Percentiles rank a stretch among this genome's conserved stretches.
Evolutionary conservation across 2,797 vertebrate genomes (phyloP).

Genomic region (Pangasius djambal): DNA sequence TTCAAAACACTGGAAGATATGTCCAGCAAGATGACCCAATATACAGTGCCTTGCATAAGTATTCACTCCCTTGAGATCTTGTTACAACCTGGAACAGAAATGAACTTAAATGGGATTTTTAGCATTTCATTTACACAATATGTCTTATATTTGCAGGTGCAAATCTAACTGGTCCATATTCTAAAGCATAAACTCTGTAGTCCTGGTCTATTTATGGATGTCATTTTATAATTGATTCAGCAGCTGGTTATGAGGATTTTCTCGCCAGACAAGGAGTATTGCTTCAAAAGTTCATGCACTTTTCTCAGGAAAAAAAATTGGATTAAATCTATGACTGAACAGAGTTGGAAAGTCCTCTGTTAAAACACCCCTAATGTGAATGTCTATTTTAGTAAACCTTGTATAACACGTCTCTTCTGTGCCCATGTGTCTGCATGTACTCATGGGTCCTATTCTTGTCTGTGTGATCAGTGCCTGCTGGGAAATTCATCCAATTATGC

Average conservation of each 20-base stretch:
- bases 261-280: not conserved
- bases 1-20: not conserved
- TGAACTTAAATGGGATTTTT: not conserved
- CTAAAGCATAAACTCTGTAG: not conserved
- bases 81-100: not conserved
- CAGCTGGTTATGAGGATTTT: not conserved
- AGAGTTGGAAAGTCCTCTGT: not conserved
- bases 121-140: not conserved
- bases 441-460: slow-evolving; percentile 20
- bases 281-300: not conserved
- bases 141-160: not conserved
- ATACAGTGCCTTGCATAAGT: not conserved
- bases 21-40: not conserved
- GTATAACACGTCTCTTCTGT: not conserved
- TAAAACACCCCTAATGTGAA: not conserved
- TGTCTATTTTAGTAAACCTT: slow-evolving; percentile 27
- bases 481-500: slow-evolving; percentile 49
- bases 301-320: not conserved
- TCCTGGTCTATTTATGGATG: not conserved
- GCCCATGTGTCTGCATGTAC: not conserved
- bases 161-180: not conserved
- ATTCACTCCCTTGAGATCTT: not conserved
- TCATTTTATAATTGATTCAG: not conserved
- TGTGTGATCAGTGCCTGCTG: slow-evolving; percentile 42
- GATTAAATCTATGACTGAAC: not conserved